These are phyloP conservation scores for Tyrannus savana DNA, from an alignment of 2,113 vertebrate species.

Conservation along the genomic window DNA sequence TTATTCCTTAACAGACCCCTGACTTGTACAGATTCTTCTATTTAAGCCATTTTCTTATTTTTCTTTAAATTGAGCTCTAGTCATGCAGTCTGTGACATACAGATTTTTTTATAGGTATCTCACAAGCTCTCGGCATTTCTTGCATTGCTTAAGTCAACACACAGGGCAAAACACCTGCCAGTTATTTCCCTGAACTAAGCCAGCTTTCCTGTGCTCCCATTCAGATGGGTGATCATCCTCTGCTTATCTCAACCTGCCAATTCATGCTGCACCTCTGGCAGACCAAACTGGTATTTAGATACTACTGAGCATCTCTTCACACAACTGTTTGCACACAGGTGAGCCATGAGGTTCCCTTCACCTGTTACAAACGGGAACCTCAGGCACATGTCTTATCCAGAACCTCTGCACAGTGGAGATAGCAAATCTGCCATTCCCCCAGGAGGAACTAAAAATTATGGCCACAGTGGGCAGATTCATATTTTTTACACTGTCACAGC, in stretches of 20 bases:
- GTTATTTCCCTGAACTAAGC: slow-evolving; percentile 38
- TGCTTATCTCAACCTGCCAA: slow-evolving; percentile 56
- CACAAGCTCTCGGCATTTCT: background rate
- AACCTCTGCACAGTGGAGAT: background rate
- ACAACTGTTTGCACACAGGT: slow-evolving; percentile 14
- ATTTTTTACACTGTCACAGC: background rate
- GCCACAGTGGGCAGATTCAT: background rate
- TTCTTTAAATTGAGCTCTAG: background rate
- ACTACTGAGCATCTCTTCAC: background rate
- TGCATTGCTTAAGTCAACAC: slow-evolving; percentile 36
- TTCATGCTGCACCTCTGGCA: slow-evolving; percentile 36
- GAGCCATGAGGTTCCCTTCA: background rate
- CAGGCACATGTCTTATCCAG: background rate
- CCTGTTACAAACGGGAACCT: background rate
- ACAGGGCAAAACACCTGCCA: slow-evolving; percentile 45
- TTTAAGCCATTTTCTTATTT: background rate
- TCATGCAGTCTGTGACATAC: background rate
- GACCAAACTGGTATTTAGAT: slow-evolving; percentile 27
- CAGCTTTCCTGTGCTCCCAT: slow-evolving; percentile 34
- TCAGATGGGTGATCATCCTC: slow-evolving; percentile 18
- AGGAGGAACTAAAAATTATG: background rate
- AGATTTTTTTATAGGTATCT: background rate
- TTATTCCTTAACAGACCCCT: background rate
- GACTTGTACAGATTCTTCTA: background rate
- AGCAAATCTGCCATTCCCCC: background rate